phyloP scores from a whole-genome alignment of 2,888 invertebrate genomes.

The Apeira syringaria region DNA sequence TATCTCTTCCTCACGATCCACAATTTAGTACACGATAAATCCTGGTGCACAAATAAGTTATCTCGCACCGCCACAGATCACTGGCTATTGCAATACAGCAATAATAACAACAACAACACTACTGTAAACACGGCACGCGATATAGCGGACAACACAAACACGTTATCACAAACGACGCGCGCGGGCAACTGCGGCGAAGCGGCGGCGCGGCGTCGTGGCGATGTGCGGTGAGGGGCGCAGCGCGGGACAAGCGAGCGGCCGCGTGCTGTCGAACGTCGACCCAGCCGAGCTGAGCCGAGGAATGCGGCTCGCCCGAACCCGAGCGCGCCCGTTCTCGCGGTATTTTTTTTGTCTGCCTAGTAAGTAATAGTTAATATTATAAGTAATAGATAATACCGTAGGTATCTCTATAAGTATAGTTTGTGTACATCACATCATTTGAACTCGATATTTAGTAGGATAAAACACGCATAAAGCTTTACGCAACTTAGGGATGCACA shows the following conservation, averaged over 20 bases:
- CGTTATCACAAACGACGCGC: conserved; percentile 65
- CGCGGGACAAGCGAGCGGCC: conserved; percentile 46
- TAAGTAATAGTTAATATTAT: too few relatives aligned
- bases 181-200: conserved; percentile 61
- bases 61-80: conserved; percentile 58
- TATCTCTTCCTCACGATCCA: conserved; percentile 58
- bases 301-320: conserved; percentile 60
- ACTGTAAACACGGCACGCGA: conserved; percentile 73
- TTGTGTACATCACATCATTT: too few relatives aligned
- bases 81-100: conserved; percentile 49
- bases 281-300: conserved; percentile 74
- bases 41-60: conserved; percentile 32
- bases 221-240: conserved; percentile 28
- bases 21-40: conserved; percentile 47
- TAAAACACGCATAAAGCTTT: too few relatives aligned
- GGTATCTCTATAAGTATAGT: too few relatives aligned
- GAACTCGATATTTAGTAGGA: too few relatives aligned
- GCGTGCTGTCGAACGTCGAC: conserved; percentile 66
- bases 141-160: conserved; percentile 51
- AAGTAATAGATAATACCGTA: too few relatives aligned
- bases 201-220: conserved; percentile 36
- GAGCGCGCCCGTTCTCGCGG: conserved; percentile 58
- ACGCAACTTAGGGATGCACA: too few relatives aligned
- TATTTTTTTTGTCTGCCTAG: conserved; percentile 69
- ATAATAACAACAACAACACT: conserved; percentile 66